Evolutionary conservation across 2,888 invertebrate species (phyloP).

Genomic region (Agriopis aurantiaria): DNA sequence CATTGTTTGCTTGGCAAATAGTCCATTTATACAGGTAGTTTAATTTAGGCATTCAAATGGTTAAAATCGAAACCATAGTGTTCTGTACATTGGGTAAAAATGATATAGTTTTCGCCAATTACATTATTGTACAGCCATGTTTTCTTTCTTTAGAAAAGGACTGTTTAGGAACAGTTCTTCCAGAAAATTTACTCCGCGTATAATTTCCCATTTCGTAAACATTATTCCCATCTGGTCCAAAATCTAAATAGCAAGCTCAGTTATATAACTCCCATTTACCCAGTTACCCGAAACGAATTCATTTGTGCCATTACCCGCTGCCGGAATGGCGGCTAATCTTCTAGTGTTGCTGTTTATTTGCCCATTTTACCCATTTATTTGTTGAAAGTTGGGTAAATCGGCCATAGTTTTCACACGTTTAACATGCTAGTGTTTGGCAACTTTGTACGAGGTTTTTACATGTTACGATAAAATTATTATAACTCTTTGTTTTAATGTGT

Average conservation of each 20-base stretch:
- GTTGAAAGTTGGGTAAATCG: constrained; percentile 48
- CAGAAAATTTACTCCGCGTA: background rate
- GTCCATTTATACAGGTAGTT: too few relatives aligned
- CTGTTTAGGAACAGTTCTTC: too few relatives aligned
- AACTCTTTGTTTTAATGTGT: too few relatives aligned
- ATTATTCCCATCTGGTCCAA: constrained; percentile 23
- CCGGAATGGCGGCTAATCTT: constrained; percentile 40
- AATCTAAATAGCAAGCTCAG: constrained; percentile 26
- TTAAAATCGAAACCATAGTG: too few relatives aligned
- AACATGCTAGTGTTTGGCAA: constrained; percentile 46
- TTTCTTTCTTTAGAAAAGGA: too few relatives aligned
- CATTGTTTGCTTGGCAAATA: too few relatives aligned
- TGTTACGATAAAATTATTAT: constrained; percentile 8
- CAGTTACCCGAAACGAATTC: constrained; percentile 36
- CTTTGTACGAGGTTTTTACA: constrained; percentile 39
- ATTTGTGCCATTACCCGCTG: constrained; percentile 32
- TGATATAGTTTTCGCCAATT: too few relatives aligned
- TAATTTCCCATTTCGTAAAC: constrained; percentile 11
- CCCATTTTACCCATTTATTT: constrained; percentile 45
- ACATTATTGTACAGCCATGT: too few relatives aligned
- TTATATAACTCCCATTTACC: constrained; percentile 24
- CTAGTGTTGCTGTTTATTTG: constrained; percentile 38
- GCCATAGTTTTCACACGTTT: constrained; percentile 50
- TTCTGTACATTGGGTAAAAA: too few relatives aligned
- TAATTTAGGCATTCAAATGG: too few relatives aligned